Conservation (phyloP, 2,797 vertebrate genomes). For the Holocentrus rufus region DNA sequence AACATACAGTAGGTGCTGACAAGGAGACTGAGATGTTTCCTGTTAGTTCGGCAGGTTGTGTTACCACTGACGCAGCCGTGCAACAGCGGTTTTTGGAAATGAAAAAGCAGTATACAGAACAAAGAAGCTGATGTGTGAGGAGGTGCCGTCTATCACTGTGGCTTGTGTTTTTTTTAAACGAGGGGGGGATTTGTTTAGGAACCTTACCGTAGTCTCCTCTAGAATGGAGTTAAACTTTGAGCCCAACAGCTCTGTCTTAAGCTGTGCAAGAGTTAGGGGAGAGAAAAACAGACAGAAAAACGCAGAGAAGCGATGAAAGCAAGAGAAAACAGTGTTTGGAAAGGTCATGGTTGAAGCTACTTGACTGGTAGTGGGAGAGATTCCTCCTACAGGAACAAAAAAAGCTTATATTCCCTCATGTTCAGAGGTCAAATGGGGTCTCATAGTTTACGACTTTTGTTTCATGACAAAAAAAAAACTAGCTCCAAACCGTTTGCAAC, state of each 20-base stretch:
- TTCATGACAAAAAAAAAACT: constrained; percentile 52
- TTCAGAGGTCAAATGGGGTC: constrained; percentile 62
- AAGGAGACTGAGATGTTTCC: constrained; percentile 67
- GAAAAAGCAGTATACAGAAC: constrained; percentile 58
- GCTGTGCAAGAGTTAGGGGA: constrained; percentile 86
- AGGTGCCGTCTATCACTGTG: constrained; percentile 69
- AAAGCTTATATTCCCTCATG: constrained; percentile 25
- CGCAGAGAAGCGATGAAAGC: constrained; percentile 86
- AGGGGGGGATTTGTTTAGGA: constrained; percentile 69
- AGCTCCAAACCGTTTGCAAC: constrained; percentile 57
- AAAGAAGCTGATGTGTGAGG: constrained; percentile 73
- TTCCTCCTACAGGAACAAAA: constrained; percentile 24
- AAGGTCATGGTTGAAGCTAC: constrained; percentile 72
- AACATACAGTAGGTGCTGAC: constrained; percentile 46
- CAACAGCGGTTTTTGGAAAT: constrained; percentile 62
- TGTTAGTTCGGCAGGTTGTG: constrained; percentile 65
- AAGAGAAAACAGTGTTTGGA: constrained; percentile 81
- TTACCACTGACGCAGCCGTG: constrained; percentile 71
- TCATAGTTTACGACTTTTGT: constrained; percentile 39
- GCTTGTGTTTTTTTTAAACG: constrained; percentile 65
- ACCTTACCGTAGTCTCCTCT: constrained; percentile 89
- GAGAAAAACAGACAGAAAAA: constrained; percentile 85
- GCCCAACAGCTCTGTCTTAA: constrained; percentile 91
- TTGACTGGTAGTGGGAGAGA: constrained; percentile 63
- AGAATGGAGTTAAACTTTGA: constrained; percentile 92